phyloP scores from a whole-genome alignment of 2,113 vertebrate species.

The Athene noctua region DNA sequence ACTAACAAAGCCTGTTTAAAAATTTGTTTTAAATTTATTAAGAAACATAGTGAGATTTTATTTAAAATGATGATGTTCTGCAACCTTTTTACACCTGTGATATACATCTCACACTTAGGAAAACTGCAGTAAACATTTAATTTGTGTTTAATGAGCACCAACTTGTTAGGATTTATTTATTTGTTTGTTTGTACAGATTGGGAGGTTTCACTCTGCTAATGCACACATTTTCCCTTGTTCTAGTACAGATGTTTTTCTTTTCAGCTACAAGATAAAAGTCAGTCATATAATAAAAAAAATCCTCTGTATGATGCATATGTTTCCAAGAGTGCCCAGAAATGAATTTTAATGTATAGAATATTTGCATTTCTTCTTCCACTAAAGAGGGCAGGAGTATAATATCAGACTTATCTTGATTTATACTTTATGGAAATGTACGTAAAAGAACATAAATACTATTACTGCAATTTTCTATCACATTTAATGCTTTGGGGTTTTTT shows the following conservation, averaged over 20 bases:
- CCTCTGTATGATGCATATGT: background rate
- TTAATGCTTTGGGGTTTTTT: slow-evolving; percentile 58
- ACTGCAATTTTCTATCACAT: slow-evolving; percentile 59
- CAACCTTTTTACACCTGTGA: background rate
- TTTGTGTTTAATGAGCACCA: slow-evolving; percentile 31
- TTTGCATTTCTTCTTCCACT: slow-evolving; percentile 55
- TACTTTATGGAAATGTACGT: slow-evolving; percentile 49
- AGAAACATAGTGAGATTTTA: background rate
- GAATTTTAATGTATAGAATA: slow-evolving; percentile 55
- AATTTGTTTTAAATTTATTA: background rate
- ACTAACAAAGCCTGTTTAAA: background rate
- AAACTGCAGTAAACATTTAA: background rate
- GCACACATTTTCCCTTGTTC: slow-evolving; percentile 27
- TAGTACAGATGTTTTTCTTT: slow-evolving; percentile 52
- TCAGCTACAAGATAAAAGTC: slow-evolving; percentile 18
- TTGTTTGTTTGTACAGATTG: slow-evolving; percentile 37
- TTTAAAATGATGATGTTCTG: background rate
- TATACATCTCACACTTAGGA: background rate
- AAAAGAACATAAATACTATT: slow-evolving; percentile 70
- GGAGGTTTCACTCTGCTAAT: slow-evolving; percentile 25
- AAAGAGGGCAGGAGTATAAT: slow-evolving; percentile 46
- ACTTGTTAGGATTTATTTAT: background rate
- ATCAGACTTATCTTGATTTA: slow-evolving; percentile 64
- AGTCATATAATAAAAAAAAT: slow-evolving; percentile 30
- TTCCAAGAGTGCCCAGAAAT: slow-evolving; percentile 46